Conservation (phyloP, 64 coral and sea anemone genomes). For the Montipora cactus region DNA sequence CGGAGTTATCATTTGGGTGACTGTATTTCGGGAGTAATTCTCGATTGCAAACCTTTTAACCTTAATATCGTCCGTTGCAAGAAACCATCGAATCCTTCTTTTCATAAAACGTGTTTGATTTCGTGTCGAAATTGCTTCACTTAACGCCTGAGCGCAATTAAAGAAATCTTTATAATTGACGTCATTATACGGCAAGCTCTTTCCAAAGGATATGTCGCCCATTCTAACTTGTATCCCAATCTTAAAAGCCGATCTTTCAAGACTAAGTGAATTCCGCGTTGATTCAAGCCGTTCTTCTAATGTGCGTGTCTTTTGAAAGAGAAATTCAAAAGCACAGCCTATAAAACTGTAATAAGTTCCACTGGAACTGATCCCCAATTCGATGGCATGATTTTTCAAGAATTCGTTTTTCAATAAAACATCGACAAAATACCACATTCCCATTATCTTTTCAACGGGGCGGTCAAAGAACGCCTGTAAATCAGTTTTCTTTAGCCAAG, state of each 20-base stretch:
- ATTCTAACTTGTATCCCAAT: constrained; percentile 52
- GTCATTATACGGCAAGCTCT: neutral
- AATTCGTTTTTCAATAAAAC: constrained; percentile 15
- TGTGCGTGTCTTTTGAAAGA: constrained; percentile 30
- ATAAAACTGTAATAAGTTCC: neutral
- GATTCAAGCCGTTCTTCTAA: neutral
- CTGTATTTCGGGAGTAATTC: constrained; percentile 24
- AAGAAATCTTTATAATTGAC: constrained; percentile 30
- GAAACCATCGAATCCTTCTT: constrained; percentile 17
- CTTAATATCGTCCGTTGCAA: constrained; percentile 41
- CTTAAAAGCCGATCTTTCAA: neutral
- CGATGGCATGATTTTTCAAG: neutral
- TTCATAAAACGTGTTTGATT: neutral
- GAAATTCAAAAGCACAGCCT: constrained; percentile 59
- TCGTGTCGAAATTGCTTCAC: neutral
- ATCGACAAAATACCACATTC: constrained; percentile 48
- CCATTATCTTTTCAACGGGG: constrained; percentile 32
- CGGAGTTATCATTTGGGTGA: constrained; percentile 45
- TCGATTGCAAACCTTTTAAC: constrained; percentile 1
- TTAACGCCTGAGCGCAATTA: neutral
- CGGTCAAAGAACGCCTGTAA: constrained; percentile 11
- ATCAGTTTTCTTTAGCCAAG: constrained; percentile 7
- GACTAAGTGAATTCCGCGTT: constrained; percentile 8
- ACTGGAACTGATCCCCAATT: neutral
- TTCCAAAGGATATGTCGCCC: constrained; percentile 17